Conservation (phyloP, 2,888 invertebrate species). For the Latheticus oryzae region DNA sequence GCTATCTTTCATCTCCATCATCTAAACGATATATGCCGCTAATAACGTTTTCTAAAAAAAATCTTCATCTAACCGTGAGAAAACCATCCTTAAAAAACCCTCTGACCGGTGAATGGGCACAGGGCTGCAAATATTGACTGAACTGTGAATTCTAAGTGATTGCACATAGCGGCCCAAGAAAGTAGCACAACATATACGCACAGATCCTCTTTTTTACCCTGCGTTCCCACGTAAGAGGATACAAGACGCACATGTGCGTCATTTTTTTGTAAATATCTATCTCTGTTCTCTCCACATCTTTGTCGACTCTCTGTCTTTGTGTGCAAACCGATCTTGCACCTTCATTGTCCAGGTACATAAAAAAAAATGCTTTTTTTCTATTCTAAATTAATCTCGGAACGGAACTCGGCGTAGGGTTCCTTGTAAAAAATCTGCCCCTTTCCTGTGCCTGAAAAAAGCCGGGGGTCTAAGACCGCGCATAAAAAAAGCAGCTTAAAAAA, state of each 20-base stretch:
- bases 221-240: constrained; percentile 62
- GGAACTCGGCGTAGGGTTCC: constrained; percentile 66
- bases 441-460: constrained; percentile 61
- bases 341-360: constrained; percentile 64
- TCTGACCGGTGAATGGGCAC: constrained; percentile 33
- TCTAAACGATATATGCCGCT: constrained; percentile 4
- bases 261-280: constrained; percentile 51
- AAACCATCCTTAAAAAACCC: constrained; percentile 19
- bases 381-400: constrained; percentile 65
- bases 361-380: constrained; percentile 60
- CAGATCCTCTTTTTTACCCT: constrained; percentile 59
- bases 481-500: constrained; percentile 66
- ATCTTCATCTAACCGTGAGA: constrained; percentile 25
- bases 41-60: constrained; percentile 4
- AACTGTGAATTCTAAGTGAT: constrained; percentile 59
- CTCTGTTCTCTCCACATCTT: constrained; percentile 40
- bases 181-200: constrained; percentile 48
- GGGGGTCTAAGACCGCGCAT: constrained; percentile 60
- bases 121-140: constrained; percentile 60
- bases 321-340: constrained; percentile 64
- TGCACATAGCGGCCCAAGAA: constrained; percentile 56
- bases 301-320: constrained; percentile 49
- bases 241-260: constrained; percentile 61
- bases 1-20: constrained; percentile 16
- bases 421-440: constrained; percentile 66